These are phyloP conservation scores for Sclerurus mexicanus DNA, from an alignment of 2,113 vertebrate species.

Conservation along the genomic window DNA sequence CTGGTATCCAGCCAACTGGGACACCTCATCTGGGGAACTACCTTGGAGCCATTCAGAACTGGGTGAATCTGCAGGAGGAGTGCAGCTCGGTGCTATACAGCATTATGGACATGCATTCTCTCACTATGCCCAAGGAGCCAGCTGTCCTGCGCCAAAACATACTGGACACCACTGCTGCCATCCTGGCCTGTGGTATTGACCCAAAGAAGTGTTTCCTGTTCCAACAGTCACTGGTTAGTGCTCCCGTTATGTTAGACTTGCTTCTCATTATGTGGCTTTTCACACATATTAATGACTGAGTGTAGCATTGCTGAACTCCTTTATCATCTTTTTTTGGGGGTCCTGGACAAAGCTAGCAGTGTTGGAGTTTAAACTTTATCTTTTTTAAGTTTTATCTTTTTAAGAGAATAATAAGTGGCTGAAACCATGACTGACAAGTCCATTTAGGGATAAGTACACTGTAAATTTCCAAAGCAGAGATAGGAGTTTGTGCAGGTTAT, in stretches of 20 bases:
- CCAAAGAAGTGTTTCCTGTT: conserved; percentile 87
- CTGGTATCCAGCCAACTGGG: conserved; percentile 94
- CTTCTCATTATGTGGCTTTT: not conserved
- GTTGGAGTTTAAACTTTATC: not conserved
- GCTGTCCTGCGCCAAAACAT: conserved; percentile 77
- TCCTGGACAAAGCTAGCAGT: not conserved
- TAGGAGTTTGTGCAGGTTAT: not conserved
- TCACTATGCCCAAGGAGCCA: conserved; percentile 88
- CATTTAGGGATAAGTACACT: not conserved
- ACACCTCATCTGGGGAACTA: conserved; percentile 93
- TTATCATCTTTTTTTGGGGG: not conserved
- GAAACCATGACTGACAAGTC: not conserved
- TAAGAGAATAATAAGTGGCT: no score
- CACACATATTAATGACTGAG: not conserved
- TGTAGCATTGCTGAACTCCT: not conserved
- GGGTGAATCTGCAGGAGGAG: conserved; percentile 86
- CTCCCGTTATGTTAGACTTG: not conserved
- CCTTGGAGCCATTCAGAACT: conserved; percentile 92
- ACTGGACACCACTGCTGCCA: conserved; percentile 87
- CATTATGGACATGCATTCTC: conserved; percentile 92
- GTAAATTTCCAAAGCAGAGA: not conserved
- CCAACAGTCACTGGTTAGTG: conserved; percentile 91
- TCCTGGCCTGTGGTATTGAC: conserved; percentile 91
- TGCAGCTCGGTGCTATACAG: conserved; percentile 85
- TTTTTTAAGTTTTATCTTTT: no score